phyloP scores from a whole-genome alignment of 1,140 invertebrate genomes.

The Nomia melanderi region DNA sequence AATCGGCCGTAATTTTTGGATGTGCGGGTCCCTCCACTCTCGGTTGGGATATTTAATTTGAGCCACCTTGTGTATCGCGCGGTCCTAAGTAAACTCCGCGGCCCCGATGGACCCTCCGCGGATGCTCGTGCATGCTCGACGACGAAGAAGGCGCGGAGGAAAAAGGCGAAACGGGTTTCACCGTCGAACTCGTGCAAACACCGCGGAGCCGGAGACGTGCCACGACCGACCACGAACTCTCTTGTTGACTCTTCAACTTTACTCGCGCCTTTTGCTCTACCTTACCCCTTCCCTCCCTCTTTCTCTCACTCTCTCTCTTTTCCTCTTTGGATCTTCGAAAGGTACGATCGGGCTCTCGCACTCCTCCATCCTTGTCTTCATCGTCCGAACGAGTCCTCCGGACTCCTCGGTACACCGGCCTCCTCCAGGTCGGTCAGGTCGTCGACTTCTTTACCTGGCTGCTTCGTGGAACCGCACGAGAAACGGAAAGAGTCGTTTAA shows the following conservation, averaged over 20 bases:
- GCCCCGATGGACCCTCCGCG: constrained; percentile 61
- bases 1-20: constrained; percentile 52
- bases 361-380: background rate
- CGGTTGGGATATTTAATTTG: constrained; percentile 72
- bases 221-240: constrained; percentile 59
- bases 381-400: constrained; percentile 31
- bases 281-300: background rate
- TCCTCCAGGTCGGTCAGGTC: constrained; percentile 57
- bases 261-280: constrained; percentile 61
- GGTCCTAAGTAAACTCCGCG: constrained; percentile 73
- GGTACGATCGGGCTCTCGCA: too few species aligned
- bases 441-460: constrained; percentile 61
- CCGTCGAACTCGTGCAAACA: constrained; percentile 75
- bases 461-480: constrained; percentile 62
- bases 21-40: constrained; percentile 10
- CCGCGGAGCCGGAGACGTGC: constrained; percentile 54
- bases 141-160: constrained; percentile 49
- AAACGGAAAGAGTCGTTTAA: constrained; percentile 55
- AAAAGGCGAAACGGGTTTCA: constrained; percentile 73
- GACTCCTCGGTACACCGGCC: constrained; percentile 45
- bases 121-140: constrained; percentile 32
- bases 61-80: constrained; percentile 62
- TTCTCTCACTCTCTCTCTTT: background rate
- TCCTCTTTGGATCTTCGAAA: too few species aligned
- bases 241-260: constrained; percentile 77